Evolutionary conservation across 1,140 invertebrate species (phyloP).

Genomic region (Drosophila santomea): DNA sequence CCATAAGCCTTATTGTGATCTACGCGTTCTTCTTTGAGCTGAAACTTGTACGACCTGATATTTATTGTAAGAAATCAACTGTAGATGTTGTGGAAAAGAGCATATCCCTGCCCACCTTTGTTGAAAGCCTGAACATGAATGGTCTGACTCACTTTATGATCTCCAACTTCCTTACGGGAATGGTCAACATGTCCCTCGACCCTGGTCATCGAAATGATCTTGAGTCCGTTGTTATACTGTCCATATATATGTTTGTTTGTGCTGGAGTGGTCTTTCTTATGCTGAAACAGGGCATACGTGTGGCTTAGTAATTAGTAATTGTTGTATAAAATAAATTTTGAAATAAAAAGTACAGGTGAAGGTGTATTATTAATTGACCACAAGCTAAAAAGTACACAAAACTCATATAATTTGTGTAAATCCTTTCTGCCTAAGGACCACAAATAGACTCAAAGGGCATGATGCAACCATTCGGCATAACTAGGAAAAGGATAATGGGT

Average conservation of each 20-base stretch:
- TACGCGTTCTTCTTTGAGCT: constrained; percentile 57
- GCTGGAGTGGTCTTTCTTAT: constrained; percentile 46
- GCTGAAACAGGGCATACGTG: constrained; percentile 49
- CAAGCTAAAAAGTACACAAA: not conserved
- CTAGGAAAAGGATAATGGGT: constrained; percentile 56
- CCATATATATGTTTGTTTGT: constrained; percentile 52
- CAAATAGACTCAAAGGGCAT: constrained; percentile 59
- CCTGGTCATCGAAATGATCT: constrained; percentile 19
- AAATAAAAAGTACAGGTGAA: no score
- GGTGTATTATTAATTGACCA: constrained; percentile 1
- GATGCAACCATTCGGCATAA: constrained; percentile 63
- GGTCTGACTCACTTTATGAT: constrained; percentile 61
- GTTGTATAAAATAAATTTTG: no score
- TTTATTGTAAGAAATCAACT: not conserved
- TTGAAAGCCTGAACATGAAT: constrained; percentile 64
- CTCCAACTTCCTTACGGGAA: constrained; percentile 67
- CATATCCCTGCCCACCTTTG: constrained; percentile 33
- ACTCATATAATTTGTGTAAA: not conserved
- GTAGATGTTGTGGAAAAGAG: constrained; percentile 6
- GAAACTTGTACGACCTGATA: constrained; percentile 1
- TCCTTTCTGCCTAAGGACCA: not conserved
- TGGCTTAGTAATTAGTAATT: constrained; percentile 55
- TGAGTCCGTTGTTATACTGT: constrained; percentile 54
- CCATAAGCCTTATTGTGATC: constrained; percentile 31
- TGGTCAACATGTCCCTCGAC: constrained; percentile 59